A percentile compares a stretch with the other conserved stretches of the same genome.
Evolutionary conservation across 2,888 invertebrate species (phyloP).

Genomic region (Pterostichus madidus): DNA sequence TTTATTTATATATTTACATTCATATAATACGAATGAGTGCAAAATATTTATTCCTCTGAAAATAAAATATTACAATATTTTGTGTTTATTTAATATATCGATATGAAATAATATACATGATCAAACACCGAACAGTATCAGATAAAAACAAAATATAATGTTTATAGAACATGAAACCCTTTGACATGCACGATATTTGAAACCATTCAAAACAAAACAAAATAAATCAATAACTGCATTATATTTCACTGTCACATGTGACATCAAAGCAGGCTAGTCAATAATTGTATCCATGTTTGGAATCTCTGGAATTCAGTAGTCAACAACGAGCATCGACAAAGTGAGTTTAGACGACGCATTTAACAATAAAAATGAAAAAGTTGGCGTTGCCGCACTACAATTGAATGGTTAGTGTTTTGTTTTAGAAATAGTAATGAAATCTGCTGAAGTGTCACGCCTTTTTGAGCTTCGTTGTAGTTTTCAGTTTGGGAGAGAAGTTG

Average conservation of each 20-base stretch:
- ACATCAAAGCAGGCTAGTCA: background rate
- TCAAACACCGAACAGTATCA: background rate
- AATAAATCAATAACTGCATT: constrained; percentile 5
- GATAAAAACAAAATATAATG: constrained; percentile 31
- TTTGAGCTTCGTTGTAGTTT: background rate
- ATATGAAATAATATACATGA: constrained; percentile 26
- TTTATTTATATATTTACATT: no score
- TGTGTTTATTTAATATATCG: constrained; percentile 23
- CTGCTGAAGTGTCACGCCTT: constrained; percentile 6
- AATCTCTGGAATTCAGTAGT: background rate
- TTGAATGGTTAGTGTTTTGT: constrained; percentile 10
- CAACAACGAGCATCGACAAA: background rate
- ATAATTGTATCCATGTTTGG: background rate
- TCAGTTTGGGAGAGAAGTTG: background rate
- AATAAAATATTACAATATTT: background rate
- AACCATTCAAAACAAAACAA: constrained; percentile 5
- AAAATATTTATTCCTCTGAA: no score
- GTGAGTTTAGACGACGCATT: constrained; percentile 7
- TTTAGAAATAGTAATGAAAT: constrained; percentile 27
- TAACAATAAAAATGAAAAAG: constrained; percentile 2
- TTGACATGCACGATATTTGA: constrained; percentile 13
- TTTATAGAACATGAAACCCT: constrained; percentile 13
- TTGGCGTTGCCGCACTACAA: background rate
- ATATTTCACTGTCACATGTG: background rate
- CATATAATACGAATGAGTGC: no score